phyloP scores from a whole-genome alignment of 2,888 invertebrate species.

The Gnatocerus cornutus region DNA sequence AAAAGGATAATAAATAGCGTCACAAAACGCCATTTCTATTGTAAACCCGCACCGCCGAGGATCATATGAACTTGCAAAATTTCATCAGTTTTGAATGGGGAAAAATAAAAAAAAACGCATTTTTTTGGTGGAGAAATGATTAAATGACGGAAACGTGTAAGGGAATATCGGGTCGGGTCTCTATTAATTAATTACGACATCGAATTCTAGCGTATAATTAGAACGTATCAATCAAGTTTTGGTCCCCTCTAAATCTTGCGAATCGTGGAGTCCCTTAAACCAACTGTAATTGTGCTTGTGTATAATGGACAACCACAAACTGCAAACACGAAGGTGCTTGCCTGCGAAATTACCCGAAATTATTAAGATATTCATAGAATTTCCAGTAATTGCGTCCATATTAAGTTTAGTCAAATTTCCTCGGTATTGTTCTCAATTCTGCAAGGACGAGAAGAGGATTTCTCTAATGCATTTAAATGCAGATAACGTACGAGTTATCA shows the following conservation, averaged over 20 bases:
- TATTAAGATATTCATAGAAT: conserved; percentile 39
- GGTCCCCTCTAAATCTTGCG: conserved; percentile 46
- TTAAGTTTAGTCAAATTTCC: conserved; percentile 39
- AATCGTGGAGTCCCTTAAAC: conserved; percentile 44
- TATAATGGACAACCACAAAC: conserved; percentile 42
- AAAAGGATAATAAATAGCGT: conserved; percentile 57
- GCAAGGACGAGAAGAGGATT: conserved; percentile 21
- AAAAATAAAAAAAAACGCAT: neutral
- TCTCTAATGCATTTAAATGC: conserved; percentile 46
- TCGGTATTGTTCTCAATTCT: conserved; percentile 16
- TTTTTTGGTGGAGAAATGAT: too few species aligned
- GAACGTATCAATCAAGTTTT: conserved; percentile 55
- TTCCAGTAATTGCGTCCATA: conserved; percentile 35
- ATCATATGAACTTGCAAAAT: conserved; percentile 44
- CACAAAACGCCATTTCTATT: conserved; percentile 50
- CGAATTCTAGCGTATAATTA: conserved; percentile 45
- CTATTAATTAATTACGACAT: too few species aligned
- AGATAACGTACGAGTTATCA: conserved; percentile 44
- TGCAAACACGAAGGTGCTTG: conserved; percentile 21
- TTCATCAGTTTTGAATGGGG: conserved; percentile 29
- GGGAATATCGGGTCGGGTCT: too few species aligned
- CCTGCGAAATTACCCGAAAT: conserved; percentile 40
- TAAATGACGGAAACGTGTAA: too few species aligned
- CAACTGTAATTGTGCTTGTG: conserved; percentile 42
- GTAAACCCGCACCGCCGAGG: conserved; percentile 39